These are phyloP conservation scores for Theretra japonica DNA, from an alignment of 2,888 invertebrate species.

Conservation along the genomic window DNA sequence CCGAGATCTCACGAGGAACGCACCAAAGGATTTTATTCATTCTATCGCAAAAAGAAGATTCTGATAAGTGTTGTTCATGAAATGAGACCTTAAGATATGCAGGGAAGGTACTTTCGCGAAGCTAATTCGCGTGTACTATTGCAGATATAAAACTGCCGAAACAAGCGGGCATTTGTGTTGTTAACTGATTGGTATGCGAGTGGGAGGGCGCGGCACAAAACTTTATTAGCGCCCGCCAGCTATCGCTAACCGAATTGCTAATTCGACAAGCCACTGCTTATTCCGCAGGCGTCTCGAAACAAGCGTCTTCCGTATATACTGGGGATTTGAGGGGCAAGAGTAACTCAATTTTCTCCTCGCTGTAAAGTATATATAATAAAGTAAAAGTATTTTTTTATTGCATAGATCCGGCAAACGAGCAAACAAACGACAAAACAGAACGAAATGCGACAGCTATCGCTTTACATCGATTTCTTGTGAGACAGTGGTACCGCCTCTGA, in stretches of 20 bases:
- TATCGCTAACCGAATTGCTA: constrained; percentile 31
- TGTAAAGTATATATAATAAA: background rate
- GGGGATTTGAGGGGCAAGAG: background rate
- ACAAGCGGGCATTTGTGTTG: background rate
- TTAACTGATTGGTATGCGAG: constrained; percentile 32
- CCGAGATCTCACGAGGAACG: too few relatives aligned
- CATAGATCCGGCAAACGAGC: too few relatives aligned
- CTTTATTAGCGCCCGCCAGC: constrained; percentile 31
- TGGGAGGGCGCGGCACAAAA: constrained; percentile 20
- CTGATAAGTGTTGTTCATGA: too few relatives aligned
- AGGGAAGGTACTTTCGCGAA: background rate
- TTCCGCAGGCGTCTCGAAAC: constrained; percentile 23
- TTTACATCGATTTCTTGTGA: too few relatives aligned
- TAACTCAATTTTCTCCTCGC: too few relatives aligned
- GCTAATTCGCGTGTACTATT: background rate
- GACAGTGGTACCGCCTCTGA: too few relatives aligned
- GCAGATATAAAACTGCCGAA: background rate
- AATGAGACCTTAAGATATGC: too few relatives aligned
- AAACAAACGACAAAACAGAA: too few relatives aligned
- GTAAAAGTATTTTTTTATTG: too few relatives aligned
- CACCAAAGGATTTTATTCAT: too few relatives aligned
- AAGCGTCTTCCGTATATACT: constrained; percentile 9
- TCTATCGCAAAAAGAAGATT: too few relatives aligned
- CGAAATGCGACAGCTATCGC: too few relatives aligned
- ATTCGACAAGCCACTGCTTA: constrained; percentile 30